These are phyloP conservation scores for Anomalospiza imberbis DNA, from an alignment of 2,797 vertebrate genomes.

Conservation along the genomic window DNA sequence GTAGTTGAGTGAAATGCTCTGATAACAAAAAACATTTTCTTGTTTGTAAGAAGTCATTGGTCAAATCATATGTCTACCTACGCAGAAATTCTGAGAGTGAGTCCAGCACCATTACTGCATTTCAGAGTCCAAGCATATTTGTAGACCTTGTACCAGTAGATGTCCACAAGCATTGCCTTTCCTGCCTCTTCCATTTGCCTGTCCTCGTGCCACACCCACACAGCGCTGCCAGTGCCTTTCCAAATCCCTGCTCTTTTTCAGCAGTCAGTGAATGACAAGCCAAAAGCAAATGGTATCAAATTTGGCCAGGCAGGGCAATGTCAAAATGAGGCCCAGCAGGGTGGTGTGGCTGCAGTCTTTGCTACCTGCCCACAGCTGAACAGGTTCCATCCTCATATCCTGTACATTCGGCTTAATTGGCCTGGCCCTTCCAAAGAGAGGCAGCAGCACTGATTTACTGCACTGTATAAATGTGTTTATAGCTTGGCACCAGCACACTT, in stretches of 20 bases:
- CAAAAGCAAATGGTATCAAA: background rate
- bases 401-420: background rate
- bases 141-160: background rate
- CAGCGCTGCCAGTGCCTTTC: background rate
- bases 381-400: constrained; percentile 18
- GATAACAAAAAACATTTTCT: background rate
- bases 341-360: background rate
- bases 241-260: background rate
- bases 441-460: constrained; percentile 30
- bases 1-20: background rate
- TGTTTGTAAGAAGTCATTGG: background rate
- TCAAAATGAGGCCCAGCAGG: background rate
- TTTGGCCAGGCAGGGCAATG: background rate
- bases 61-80: background rate
- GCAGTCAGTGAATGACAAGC: background rate
- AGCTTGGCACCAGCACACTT: constrained; percentile 40
- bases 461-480: constrained; percentile 61
- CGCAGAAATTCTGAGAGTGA: background rate
- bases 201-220: rapidly evolving
- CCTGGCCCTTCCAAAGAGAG: background rate
- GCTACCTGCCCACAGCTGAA: background rate
- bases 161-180: background rate
- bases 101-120: background rate
- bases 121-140: background rate
- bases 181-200: background rate